Percentiles rank a stretch among this genome's conserved stretches.
phyloP scores from a whole-genome alignment of 2,888 invertebrate species.

The Catocala nupta region DNA sequence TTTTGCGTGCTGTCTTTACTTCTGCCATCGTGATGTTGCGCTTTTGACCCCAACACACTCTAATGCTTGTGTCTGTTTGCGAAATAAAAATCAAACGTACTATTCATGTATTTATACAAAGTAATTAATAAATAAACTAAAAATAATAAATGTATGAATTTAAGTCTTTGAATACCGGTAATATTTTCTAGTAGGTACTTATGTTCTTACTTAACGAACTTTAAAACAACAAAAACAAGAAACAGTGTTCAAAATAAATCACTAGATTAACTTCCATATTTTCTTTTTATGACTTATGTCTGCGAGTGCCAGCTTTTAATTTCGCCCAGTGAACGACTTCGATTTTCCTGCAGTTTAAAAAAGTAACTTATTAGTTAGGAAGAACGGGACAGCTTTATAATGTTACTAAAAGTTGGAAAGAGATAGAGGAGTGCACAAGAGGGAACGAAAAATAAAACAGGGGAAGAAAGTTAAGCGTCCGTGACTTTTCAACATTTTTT shows the following conservation, averaged over 20 bases:
- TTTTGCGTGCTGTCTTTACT: constrained; percentile 60
- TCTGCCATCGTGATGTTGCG: constrained; percentile 65
- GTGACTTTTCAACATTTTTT: constrained; percentile 88
- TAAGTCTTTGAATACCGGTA: too few species aligned
- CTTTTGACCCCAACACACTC: constrained; percentile 67
- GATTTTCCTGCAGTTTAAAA: constrained; percentile 86
- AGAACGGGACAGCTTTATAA: constrained; percentile 68
- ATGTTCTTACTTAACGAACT: background rate
- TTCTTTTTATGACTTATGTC: constrained; percentile 84
- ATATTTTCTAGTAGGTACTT: background rate
- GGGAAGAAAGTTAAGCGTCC: constrained; percentile 88
- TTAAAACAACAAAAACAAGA: constrained; percentile 46
- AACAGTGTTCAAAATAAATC: constrained; percentile 61
- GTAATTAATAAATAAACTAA: background rate
- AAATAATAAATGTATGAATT: too few species aligned
- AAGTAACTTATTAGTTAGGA: constrained; percentile 85
- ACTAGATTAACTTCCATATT: constrained; percentile 78
- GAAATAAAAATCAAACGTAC: constrained; percentile 66
- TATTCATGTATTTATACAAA: constrained; percentile 51
- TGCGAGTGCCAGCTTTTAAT: constrained; percentile 85
- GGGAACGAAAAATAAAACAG: constrained; percentile 86
- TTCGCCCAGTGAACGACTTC: constrained; percentile 80
- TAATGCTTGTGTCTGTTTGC: constrained; percentile 68
- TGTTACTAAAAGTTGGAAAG: constrained; percentile 59
- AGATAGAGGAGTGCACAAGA: constrained; percentile 70